A percentile compares a stretch with the other conserved stretches of the same genome.
Evolutionary conservation across 2,888 invertebrate genomes (phyloP).

Genomic region (Aleiodes alternator): DNA sequence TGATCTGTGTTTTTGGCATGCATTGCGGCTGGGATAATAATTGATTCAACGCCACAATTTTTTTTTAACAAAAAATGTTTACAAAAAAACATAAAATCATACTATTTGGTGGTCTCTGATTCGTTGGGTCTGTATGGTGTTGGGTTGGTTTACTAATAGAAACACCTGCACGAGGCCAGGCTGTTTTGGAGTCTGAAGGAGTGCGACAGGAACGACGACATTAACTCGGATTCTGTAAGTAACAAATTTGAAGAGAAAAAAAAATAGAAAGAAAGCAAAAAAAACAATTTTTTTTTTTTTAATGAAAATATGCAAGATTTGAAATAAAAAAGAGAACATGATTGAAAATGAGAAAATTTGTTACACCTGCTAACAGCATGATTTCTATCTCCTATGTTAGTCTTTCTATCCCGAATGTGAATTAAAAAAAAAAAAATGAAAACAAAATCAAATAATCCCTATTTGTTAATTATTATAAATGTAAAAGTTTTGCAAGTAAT

Average conservation of each 20-base stretch:
- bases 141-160: constrained; percentile 76
- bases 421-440: constrained; percentile 1
- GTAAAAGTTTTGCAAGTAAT: constrained; percentile 18
- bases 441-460: background rate
- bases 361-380: constrained; percentile 31
- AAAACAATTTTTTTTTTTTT: too few species aligned
- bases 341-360: constrained; percentile 9
- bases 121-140: constrained; percentile 62
- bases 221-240: constrained; percentile 72
- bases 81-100: background rate
- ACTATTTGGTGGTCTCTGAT: constrained; percentile 66
- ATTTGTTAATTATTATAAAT: constrained; percentile 15
- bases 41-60: constrained; percentile 65
- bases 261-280: constrained; percentile 33
- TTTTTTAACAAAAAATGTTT: background rate
- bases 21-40: constrained; percentile 66
- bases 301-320: background rate
- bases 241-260: constrained; percentile 48
- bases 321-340: background rate
- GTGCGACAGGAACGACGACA: constrained; percentile 71
- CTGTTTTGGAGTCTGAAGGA: constrained; percentile 78
- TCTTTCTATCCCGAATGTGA: constrained; percentile 7
- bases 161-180: constrained; percentile 81
- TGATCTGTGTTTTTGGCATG: constrained; percentile 75
- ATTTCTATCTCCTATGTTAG: background rate